These are phyloP conservation scores for Mellilla xanthometata DNA, from an alignment of 2,888 invertebrate genomes.

Conservation along the genomic window DNA sequence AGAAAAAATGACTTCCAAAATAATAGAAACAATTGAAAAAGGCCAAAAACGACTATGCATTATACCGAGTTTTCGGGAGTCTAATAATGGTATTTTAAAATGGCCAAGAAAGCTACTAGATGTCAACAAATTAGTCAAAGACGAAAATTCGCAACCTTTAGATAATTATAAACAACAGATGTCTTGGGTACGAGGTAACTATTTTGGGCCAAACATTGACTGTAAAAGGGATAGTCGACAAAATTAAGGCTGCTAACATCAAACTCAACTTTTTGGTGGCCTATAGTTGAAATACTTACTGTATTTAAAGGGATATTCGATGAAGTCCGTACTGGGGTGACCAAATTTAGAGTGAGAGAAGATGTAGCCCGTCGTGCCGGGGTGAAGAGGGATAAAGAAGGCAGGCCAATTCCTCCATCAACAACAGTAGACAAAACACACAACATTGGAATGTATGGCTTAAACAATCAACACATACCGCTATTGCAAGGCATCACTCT, in stretches of 20 bases:
- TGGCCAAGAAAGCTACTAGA: conserved; percentile 5
- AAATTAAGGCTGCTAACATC: not conserved
- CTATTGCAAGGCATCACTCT: conserved; percentile 3
- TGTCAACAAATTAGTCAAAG: conserved; percentile 4
- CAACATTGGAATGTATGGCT: conserved; percentile 1
- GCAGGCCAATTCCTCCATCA: not conserved
- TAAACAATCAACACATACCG: conserved; percentile 3
- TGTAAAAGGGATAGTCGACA: not conserved
- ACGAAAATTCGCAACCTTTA: conserved; percentile 3
- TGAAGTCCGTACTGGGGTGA: conserved; percentile 5
- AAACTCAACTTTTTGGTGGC: not conserved
- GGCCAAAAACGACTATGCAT: conserved; percentile 3
- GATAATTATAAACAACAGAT: not conserved
- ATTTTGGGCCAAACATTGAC: not conserved
- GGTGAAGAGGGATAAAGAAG: not conserved
- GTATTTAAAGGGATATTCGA: conserved; percentile 1
- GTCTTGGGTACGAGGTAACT: not conserved
- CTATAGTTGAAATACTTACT: not conserved
- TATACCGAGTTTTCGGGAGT: conserved; percentile 6
- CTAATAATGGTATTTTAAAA: conserved; percentile 2
- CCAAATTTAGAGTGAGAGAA: not conserved
- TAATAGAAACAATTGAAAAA: conserved; percentile 2
- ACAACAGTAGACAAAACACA: not conserved
- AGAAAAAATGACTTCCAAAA: conserved; percentile 5
- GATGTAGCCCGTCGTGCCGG: not conserved